phyloP scores from a whole-genome alignment of 2,888 invertebrate genomes.

The Drosophila planitibia region DNA sequence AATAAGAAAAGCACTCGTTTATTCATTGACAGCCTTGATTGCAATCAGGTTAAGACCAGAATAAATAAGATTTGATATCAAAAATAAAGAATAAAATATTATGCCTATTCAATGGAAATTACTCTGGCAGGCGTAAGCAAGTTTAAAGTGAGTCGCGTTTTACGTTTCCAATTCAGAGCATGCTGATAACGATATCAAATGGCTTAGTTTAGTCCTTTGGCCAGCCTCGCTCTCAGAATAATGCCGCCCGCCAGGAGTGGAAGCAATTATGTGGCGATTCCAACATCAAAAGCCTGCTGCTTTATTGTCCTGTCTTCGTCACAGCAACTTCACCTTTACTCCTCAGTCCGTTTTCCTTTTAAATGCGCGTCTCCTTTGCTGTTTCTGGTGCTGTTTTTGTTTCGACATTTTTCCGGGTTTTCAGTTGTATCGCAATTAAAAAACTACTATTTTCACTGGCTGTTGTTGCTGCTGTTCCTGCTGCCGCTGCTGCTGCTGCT shows the following conservation, averaged over 20 bases:
- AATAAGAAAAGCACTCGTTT: neutral
- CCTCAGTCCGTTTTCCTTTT: neutral
- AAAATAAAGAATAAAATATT: neutral
- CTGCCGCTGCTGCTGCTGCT: neutral
- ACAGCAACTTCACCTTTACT: neutral
- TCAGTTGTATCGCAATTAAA: conserved; percentile 49
- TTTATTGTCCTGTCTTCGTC: conserved; percentile 11
- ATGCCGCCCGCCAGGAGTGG: conserved; percentile 10
- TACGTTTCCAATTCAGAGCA: neutral
- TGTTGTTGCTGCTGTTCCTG: conserved; percentile 2
- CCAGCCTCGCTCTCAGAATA: neutral
- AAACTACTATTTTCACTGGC: conserved; percentile 37
- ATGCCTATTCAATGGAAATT: neutral
- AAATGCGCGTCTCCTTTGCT: neutral
- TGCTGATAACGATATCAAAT: neutral
- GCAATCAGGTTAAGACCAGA: neutral
- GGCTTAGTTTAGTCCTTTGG: neutral
- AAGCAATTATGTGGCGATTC: conserved; percentile 33
- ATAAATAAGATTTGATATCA: neutral
- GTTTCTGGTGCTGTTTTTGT: conserved; percentile 1
- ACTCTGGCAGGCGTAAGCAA: no score
- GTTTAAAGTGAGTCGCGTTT: neutral
- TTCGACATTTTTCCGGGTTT: conserved; percentile 7
- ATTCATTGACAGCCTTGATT: neutral
- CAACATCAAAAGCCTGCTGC: conserved; percentile 15